Evolutionary conservation across 2,888 invertebrate genomes (phyloP).

Genomic region (Megastigmus dorsalis): DNA sequence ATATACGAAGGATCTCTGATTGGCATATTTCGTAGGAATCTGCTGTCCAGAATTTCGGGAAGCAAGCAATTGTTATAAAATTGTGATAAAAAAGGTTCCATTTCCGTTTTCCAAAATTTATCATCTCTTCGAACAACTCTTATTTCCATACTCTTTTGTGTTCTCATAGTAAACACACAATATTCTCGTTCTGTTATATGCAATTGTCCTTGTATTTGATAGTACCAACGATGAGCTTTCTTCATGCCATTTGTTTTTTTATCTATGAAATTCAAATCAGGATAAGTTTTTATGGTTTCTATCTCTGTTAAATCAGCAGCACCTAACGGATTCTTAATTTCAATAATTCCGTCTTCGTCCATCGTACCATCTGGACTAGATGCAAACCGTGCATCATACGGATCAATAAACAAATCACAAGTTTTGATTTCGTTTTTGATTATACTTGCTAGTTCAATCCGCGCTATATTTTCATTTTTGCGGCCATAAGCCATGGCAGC

Average conservation of each 20-base stretch:
- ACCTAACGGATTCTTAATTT: conserved; percentile 53
- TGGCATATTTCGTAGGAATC: conserved; percentile 5
- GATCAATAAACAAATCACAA: conserved; percentile 53
- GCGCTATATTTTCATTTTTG: conserved; percentile 51
- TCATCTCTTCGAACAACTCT: conserved; percentile 54
- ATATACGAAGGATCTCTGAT: conserved; percentile 3
- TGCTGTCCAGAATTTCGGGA: conserved; percentile 61
- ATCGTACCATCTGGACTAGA: conserved; percentile 55
- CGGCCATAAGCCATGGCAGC: conserved; percentile 38
- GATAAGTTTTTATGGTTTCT: conserved; percentile 28
- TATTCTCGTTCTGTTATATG: conserved; percentile 51
- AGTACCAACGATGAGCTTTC: conserved; percentile 4
- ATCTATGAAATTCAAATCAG: neutral
- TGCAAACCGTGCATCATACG: conserved; percentile 41
- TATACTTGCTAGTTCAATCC: conserved; percentile 3
- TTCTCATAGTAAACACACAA: conserved; percentile 56
- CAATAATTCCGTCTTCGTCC: conserved; percentile 52
- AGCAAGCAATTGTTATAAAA: conserved; percentile 57
- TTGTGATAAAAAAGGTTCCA: conserved; percentile 48
- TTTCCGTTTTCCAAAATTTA: conserved; percentile 55
- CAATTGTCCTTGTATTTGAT: conserved; percentile 53
- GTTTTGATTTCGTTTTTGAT: conserved; percentile 21
- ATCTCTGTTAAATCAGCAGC: conserved; percentile 8
- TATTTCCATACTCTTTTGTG: conserved; percentile 44
- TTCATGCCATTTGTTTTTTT: neutral